Base-by-base conservation (phyloP, 2,888 invertebrate genomes). In the Rhagophthalmus giganteus region DNA sequence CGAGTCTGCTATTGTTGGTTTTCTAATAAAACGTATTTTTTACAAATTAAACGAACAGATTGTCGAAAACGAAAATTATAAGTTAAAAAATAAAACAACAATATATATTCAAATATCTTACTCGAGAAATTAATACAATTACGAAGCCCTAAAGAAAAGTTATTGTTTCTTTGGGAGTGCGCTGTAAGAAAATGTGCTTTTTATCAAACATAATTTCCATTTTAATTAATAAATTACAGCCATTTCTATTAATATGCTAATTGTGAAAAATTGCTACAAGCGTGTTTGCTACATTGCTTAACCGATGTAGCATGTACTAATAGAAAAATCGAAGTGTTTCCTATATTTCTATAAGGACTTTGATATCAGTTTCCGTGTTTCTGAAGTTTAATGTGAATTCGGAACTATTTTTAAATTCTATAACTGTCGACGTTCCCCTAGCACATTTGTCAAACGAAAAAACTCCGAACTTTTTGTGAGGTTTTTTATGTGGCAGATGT, bases 391-490 rank as follows among this genome's bases (percentile, higher is more conserved):
- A 62, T 64, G 62, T 59, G 59, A 59, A 57, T 63, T 57, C 54
- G 40, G 49, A 63, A 64, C 66, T 66, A 66, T 67, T 66, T 67
- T 66, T 66, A 66, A 64, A 64, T 63, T 60, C 64, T 48, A 49
- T 54, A 56, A 57, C 62, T 61, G 64, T 60, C 64, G 59, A 42
- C 62, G 60, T 60, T 62, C 63, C 63, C 64, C 57, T 57, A 55
- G 58, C 54, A 57, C 66, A 66, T 66, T 65, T 67, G 67, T 66
- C 66, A 66, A 60, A 62, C 49, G 59, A 61, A 63, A 67, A 66
- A 60, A 59, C 28, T 25, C 38, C 28, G 15, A 39, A 34, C 14
- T 54, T 54, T 65, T 67, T 62, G 55, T 60, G 47, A 57, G 57
- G 47, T 61, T 62, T 58, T 58, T 58, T 52, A 53, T 54, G 50